Evolutionary conservation across 1,140 invertebrate species (phyloP).

Genomic region (Acromyrmex echinatior): DNA sequence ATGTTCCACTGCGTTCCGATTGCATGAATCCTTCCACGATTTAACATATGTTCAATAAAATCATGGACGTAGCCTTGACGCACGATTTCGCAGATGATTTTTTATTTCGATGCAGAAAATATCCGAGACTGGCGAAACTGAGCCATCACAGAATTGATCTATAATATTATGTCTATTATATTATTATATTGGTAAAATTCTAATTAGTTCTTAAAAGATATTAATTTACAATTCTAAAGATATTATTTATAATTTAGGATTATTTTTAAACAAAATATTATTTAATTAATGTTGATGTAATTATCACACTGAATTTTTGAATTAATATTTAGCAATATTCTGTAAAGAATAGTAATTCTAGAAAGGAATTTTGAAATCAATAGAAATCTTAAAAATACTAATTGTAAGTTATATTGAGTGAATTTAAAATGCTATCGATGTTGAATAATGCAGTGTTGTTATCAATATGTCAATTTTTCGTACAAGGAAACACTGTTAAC

Average conservation of each 20-base stretch:
- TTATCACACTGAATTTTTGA: neutral
- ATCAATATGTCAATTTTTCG: too few relatives aligned
- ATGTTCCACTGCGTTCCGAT: conserved; percentile 40
- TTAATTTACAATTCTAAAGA: neutral
- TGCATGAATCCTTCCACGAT: conserved; percentile 42
- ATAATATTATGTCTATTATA: neutral
- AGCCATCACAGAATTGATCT: neutral
- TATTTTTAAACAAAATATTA: neutral
- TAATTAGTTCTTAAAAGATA: neutral
- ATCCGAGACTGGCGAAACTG: neutral
- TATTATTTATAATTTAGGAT: neutral
- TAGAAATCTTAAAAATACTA: neutral
- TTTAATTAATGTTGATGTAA: neutral
- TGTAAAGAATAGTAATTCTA: neutral
- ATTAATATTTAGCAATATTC: neutral
- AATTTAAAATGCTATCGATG: too few relatives aligned
- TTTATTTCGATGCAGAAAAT: conserved; percentile 32
- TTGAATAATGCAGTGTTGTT: too few relatives aligned
- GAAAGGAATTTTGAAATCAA: neutral
- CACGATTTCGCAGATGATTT: conserved; percentile 40
- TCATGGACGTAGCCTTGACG: conserved; percentile 35
- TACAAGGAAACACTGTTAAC: too few relatives aligned
- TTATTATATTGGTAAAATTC: neutral
- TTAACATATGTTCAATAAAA: conserved; percentile 57
- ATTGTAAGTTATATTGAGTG: too few relatives aligned